phyloP scores from a whole-genome alignment of 2,113 vertebrate genomes.

The Aix galericulata region DNA sequence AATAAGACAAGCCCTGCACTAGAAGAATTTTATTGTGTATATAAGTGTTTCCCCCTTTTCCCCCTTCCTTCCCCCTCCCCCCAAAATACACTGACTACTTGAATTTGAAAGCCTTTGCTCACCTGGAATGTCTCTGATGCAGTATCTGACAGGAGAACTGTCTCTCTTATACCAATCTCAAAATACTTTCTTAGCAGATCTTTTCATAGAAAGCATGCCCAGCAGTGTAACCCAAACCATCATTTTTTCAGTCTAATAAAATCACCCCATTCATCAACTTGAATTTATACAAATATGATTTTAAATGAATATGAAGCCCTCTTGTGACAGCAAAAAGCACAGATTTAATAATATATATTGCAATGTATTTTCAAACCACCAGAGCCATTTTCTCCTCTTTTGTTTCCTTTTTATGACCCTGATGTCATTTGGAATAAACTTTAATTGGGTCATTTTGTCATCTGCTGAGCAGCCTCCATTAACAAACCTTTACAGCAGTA shows the following conservation, averaged over 20 bases:
- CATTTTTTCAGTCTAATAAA: not conserved
- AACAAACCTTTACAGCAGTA: conserved; percentile 37
- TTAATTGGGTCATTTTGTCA: conserved; percentile 64
- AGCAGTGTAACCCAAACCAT: not conserved
- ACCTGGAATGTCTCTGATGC: not conserved
- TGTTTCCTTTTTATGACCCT: conserved; percentile 57
- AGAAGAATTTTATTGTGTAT: not conserved
- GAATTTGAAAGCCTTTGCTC: conserved; percentile 15
- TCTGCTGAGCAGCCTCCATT: conserved; percentile 36
- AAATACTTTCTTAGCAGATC: not conserved
- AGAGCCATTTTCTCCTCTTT: conserved; percentile 53
- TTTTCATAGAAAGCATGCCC: not conserved
- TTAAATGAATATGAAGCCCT: not conserved
- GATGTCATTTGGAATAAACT: conserved; percentile 54
- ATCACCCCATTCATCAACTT: not conserved
- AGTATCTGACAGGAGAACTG: not conserved
- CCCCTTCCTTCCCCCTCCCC: not conserved
- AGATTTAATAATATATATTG: not conserved
- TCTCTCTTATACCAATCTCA: not conserved
- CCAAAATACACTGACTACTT: conserved; percentile 24
- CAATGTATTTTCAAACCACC: not conserved
- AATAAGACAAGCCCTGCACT: not conserved
- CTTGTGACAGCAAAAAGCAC: not conserved
- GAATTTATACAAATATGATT: not conserved
- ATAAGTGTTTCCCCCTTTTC: not conserved